Evolutionary conservation across 2,888 invertebrate genomes (phyloP).

Genomic region (Amphipoea oculea): DNA sequence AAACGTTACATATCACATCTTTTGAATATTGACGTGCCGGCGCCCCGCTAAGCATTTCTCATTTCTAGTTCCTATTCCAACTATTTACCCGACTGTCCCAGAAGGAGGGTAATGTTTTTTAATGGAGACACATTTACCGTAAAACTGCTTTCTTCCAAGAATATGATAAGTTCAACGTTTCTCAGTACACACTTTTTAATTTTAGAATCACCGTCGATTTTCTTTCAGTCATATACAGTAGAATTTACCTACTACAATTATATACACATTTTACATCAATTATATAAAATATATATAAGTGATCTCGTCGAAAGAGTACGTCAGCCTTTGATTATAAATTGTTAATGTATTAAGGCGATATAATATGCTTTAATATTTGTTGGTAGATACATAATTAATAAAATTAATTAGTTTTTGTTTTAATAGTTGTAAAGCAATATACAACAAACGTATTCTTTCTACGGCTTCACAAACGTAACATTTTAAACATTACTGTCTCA

Average conservation of each 20-base stretch:
- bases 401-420: constrained; percentile 16
- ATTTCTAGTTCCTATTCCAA: not conserved
- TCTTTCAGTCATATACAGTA: constrained; percentile 80
- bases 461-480: constrained; percentile 58
- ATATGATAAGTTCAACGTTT: constrained; percentile 32
- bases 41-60: not conserved
- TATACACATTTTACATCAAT: constrained; percentile 65
- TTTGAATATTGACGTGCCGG: not conserved
- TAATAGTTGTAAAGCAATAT: constrained; percentile 49
- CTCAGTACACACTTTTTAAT: constrained; percentile 59
- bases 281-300: constrained; percentile 63
- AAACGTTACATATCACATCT: constrained; percentile 33
- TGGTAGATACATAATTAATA: constrained; percentile 23
- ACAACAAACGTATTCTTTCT: constrained; percentile 60
- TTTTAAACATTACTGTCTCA: constrained; percentile 43
- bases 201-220: constrained; percentile 80
- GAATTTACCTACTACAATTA: constrained; percentile 61
- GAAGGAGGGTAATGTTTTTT: not conserved
- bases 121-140: not conserved
- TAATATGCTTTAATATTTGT: constrained; percentile 46
- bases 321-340: constrained; percentile 59
- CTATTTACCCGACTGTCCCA: not conserved
- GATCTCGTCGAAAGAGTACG: constrained; percentile 64
- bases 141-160: constrained; percentile 11
- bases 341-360: constrained; percentile 53